Conservation (phyloP, 2,888 invertebrate genomes). For the Eledona agricola region DNA sequence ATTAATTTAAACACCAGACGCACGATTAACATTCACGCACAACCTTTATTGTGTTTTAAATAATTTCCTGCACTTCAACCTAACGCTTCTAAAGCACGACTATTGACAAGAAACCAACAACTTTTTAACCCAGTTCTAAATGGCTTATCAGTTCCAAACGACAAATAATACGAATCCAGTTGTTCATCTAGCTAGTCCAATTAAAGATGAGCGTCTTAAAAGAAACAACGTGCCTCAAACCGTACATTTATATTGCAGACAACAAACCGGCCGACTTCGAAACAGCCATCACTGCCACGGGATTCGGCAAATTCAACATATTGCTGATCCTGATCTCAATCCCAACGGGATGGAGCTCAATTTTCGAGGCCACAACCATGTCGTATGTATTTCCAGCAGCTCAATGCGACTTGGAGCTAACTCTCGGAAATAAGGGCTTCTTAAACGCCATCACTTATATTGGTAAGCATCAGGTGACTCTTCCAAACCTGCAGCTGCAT, state of each 20-base stretch:
- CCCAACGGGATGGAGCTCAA: slow-evolving; percentile 73
- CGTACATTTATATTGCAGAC: slow-evolving; percentile 15
- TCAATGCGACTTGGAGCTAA: slow-evolving; percentile 76
- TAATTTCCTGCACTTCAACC: too few relatives aligned
- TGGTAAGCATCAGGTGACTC: slow-evolving; percentile 62
- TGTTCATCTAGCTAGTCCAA: too few relatives aligned
- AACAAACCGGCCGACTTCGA: slow-evolving; percentile 71
- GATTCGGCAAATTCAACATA: slow-evolving; percentile 77
- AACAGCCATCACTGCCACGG: slow-evolving; percentile 73
- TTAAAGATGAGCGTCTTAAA: neutral
- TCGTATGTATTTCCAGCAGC: slow-evolving; percentile 79
- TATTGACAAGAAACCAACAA: too few relatives aligned
- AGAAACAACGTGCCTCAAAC: slow-evolving; percentile 1
- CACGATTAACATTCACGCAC: too few relatives aligned
- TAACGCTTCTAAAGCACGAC: too few relatives aligned
- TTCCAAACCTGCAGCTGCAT: slow-evolving; percentile 1
- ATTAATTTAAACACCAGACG: too few relatives aligned
- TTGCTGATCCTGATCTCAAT: slow-evolving; percentile 66
- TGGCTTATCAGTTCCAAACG: too few relatives aligned
- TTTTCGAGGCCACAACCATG: slow-evolving; percentile 76
- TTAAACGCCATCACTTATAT: slow-evolving; percentile 77
- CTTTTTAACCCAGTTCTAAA: too few relatives aligned
- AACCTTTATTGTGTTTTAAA: too few relatives aligned
- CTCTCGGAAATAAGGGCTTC: slow-evolving; percentile 74
- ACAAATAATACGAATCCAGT: too few relatives aligned